A percentile compares a stretch with the other conserved stretches of the same genome.
phyloP scores from a whole-genome alignment of 2,113 vertebrate species.

The Eretmochelys imbricata region DNA sequence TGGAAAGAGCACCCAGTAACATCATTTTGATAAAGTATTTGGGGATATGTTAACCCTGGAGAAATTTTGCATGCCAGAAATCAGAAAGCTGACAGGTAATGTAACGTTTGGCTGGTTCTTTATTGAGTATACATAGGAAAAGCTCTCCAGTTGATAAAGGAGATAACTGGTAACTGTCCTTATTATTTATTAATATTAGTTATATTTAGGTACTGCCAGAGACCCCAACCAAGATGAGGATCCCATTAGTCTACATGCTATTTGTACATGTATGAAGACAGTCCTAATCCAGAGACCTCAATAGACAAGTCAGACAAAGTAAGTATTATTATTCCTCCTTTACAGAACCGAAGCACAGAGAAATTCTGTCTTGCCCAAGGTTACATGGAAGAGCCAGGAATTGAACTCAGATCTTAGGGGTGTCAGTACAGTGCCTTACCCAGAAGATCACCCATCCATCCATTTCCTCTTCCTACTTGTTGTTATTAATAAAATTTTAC shows the following conservation, averaged over 20 bases:
- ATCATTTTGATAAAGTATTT: not conserved
- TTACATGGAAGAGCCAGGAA: not conserved
- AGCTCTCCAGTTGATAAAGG: not conserved
- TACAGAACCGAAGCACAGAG: not conserved
- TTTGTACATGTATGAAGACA: accelerated
- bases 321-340: not conserved
- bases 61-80: not conserved
- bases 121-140: not conserved
- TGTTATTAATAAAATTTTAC: not conserved
- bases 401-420: not conserved
- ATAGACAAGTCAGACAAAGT: not conserved
- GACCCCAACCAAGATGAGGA: not conserved
- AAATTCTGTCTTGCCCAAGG: not conserved
- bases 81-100: not conserved
- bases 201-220: not conserved
- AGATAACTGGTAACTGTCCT: not conserved
- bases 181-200: not conserved
- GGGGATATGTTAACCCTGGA: not conserved
- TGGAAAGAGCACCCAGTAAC: not conserved
- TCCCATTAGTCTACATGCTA: not conserved
- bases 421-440: not conserved
- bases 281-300: accelerated
- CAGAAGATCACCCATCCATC: not conserved
- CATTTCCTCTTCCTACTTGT: not conserved
- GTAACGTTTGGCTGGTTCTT: not conserved